Base-by-base conservation (phyloP, 53 echinoderm and acorn worm genomes). In the Antedon mediterranea region DNA sequence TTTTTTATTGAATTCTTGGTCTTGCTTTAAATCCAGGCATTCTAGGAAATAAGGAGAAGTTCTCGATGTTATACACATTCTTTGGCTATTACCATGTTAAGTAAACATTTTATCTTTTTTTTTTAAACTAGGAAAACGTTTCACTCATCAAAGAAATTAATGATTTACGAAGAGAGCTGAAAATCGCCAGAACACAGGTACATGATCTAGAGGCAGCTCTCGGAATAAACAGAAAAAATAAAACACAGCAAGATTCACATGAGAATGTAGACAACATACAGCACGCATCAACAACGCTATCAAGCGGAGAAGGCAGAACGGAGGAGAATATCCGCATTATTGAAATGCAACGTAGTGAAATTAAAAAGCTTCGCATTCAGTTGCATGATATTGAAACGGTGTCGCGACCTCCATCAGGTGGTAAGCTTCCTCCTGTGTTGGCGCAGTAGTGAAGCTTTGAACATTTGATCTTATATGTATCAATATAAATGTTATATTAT, bases 121-220 rank as follows among this genome's bases (percentile, higher is more conserved):
- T 37, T 37, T 37, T 37, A n/a, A n/a, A n/a, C 37, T 11, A 98
- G 98, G 98, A 93, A 78, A 97, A 97, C 74, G 97, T 97, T 15
- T 97, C 97, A 29, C 83, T 97, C 30, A 97, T 97, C 80, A 97
- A 97, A 71, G 97, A 97, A 78, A 98, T 98, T 82, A 98, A 97
- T 77, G 98, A 98, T 79, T 83, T 98, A 43, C 81, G 97, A 0
- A 77, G 98, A 27, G 98, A 97, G 82, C 86, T 98, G 76, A 98
- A 98, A 82, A 98, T 98, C 29, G 92, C 98, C 29, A 85, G 98
- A 29, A 98, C 92, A 43, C 98, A 92, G 81, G 98, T 98, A 34
- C 97, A 92, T 42, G 98, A 98, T 32, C 79, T 98, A 14, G 98
- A 98, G 42, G 98, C 98, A 0, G 92, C 98, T 74, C 85, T 98